Conservation (phyloP, 2,797 vertebrate species). For the Peromyscus nudipes region DNA sequence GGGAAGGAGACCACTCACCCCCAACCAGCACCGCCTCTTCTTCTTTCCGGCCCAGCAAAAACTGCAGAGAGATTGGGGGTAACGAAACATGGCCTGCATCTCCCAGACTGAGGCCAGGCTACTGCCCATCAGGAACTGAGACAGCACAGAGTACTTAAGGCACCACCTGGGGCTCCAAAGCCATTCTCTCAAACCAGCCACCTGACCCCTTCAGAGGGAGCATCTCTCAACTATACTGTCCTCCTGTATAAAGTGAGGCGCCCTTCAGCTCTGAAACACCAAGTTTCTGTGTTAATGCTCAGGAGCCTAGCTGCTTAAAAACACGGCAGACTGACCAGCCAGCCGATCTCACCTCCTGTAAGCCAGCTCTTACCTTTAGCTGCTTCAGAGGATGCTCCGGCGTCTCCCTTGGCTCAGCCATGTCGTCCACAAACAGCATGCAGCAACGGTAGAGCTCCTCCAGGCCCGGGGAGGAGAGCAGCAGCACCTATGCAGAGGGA, state of each 20-base stretch:
- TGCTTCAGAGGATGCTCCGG: slow-evolving; percentile 86
- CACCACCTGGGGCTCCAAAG: background rate
- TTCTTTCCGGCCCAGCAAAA: slow-evolving; percentile 82
- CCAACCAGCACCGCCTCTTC: slow-evolving; percentile 80
- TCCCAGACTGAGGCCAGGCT: background rate
- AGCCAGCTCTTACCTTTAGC: slow-evolving; percentile 79
- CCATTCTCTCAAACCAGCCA: background rate
- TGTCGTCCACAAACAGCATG: slow-evolving; percentile 86
- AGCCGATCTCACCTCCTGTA: fast-evolving
- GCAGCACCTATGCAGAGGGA: slow-evolving; percentile 86
- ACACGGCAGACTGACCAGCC: background rate
- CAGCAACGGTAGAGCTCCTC: slow-evolving; percentile 89
- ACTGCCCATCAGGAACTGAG: background rate
- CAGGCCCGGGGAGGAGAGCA: slow-evolving; percentile 88
- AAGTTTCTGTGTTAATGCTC: background rate
- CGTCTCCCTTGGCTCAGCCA: slow-evolving; percentile 81
- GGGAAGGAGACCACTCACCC: slow-evolving; percentile 82
- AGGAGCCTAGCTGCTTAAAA: background rate
- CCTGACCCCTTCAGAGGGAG: background rate
- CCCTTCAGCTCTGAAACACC: background rate
- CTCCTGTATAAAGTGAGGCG: background rate
- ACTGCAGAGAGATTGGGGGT: slow-evolving; percentile 75
- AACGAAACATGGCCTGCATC: background rate
- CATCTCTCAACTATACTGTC: background rate
- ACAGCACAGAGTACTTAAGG: background rate